Conservation (phyloP, 2,888 invertebrate species). For the Drosophila neonasuta region DNA sequence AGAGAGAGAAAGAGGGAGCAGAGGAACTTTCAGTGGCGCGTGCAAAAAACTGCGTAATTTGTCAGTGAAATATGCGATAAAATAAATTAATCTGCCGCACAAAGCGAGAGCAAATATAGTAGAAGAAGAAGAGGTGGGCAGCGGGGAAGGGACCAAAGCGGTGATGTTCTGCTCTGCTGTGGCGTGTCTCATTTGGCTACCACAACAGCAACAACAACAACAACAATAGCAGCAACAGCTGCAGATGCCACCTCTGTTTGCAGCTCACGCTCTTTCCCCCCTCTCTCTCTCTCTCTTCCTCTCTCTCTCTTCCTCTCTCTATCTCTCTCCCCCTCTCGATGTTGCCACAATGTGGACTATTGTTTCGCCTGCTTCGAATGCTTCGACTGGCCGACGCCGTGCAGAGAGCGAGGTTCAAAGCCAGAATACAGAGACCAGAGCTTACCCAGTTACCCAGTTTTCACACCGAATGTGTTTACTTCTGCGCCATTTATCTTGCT, state of each 20-base stretch:
- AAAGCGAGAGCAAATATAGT: constrained; percentile 18
- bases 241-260: constrained; percentile 10
- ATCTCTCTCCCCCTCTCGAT: not conserved
- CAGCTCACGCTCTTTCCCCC: no score
- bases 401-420: constrained; percentile 2
- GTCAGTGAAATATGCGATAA: constrained; percentile 48
- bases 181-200: constrained; percentile 30
- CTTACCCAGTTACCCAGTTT: constrained; percentile 49
- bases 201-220: constrained; percentile 28
- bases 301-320: not conserved
- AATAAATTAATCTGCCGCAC: constrained; percentile 65
- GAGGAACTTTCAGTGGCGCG: not conserved
- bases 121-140: not conserved
- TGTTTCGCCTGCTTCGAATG: constrained; percentile 54
- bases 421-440: not conserved
- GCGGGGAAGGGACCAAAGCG: not conserved
- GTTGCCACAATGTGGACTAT: constrained; percentile 41
- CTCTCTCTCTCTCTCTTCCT: not conserved
- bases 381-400: constrained; percentile 33
- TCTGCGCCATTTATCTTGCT: constrained; percentile 74
- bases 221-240: constrained; percentile 17
- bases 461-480: constrained; percentile 72
- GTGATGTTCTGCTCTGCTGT: constrained; percentile 4
- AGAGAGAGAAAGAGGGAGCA: not conserved
- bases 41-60: constrained; percentile 35